A percentile compares a stretch with the other conserved stretches of the same genome.
Conservation (phyloP, 1,140 invertebrate species). For the Lanistes nyassanus region DNA sequence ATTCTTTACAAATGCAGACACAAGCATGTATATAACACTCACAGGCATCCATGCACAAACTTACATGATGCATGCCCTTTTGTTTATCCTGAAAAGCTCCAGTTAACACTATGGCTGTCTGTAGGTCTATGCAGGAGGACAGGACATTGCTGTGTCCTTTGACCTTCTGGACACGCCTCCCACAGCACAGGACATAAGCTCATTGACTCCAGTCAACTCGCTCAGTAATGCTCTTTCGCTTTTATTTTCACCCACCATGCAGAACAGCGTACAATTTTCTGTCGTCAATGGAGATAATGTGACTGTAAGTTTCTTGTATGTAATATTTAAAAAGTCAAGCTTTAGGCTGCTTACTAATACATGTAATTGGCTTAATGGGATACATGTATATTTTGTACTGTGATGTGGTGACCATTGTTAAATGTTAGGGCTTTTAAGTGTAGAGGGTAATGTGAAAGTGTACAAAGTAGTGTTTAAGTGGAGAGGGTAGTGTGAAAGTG, state of each 20-base stretch:
- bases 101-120: not conserved
- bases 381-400: not conserved
- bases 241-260: not conserved
- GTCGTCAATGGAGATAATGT: not conserved
- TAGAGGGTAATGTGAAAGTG: not conserved
- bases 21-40: not conserved
- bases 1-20: not conserved
- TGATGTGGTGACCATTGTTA: not conserved
- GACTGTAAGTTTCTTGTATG: not conserved
- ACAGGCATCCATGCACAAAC: slow-evolving; percentile 2
- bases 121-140: not conserved
- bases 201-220: too few relatives aligned
- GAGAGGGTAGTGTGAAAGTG: not conserved
- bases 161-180: too few relatives aligned
- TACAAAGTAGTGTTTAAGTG: not conserved
- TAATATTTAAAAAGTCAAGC: not conserved
- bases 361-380: not conserved
- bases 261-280: not conserved
- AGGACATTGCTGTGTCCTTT: too few relatives aligned
- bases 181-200: too few relatives aligned
- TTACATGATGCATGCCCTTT: not conserved
- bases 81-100: not conserved
- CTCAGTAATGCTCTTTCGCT: not conserved
- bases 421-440: not conserved
- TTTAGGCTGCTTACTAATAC: not conserved